Percentiles rank a stretch among this genome's conserved stretches.
Conservation (phyloP, 2,797 vertebrate genomes). For the Micromesistius poutassou region DNA sequence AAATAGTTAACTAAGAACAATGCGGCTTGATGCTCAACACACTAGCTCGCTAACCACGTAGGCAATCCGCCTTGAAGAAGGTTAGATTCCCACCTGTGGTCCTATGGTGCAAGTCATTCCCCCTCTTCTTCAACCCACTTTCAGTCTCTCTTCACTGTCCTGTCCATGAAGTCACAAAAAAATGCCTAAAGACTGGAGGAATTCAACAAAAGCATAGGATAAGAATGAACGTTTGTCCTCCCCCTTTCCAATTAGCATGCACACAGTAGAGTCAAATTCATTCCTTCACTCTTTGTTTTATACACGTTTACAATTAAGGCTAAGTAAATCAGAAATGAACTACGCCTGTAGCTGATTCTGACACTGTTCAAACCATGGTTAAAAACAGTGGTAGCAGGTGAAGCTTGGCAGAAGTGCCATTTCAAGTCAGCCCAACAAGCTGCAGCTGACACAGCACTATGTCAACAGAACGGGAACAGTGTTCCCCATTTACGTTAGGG, state of each 20-base stretch:
- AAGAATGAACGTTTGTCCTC: too few species aligned
- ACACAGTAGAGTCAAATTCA: background rate
- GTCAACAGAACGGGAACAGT: background rate
- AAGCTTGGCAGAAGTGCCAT: too few species aligned
- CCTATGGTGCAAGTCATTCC: too few species aligned
- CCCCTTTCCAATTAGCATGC: too few species aligned
- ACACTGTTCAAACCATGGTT: background rate
- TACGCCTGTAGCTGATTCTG: background rate
- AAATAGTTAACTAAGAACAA: background rate
- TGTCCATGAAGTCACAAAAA: background rate
- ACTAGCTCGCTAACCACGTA: too few species aligned
- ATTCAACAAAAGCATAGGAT: background rate
- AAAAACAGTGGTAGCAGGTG: too few species aligned
- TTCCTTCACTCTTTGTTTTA: background rate
- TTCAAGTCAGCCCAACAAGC: background rate
- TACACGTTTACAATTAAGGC: background rate
- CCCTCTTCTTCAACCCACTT: too few species aligned
- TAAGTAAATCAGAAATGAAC: background rate
- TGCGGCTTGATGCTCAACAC: too few species aligned
- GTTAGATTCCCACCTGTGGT: too few species aligned
- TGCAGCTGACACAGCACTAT: background rate
- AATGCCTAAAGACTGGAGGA: background rate
- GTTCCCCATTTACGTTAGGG: background rate
- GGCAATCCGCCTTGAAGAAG: too few species aligned
- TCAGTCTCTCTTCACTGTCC: too few species aligned